phyloP scores from a whole-genome alignment of 2,888 invertebrate genomes.

The Cepaea hortensis region DNA sequence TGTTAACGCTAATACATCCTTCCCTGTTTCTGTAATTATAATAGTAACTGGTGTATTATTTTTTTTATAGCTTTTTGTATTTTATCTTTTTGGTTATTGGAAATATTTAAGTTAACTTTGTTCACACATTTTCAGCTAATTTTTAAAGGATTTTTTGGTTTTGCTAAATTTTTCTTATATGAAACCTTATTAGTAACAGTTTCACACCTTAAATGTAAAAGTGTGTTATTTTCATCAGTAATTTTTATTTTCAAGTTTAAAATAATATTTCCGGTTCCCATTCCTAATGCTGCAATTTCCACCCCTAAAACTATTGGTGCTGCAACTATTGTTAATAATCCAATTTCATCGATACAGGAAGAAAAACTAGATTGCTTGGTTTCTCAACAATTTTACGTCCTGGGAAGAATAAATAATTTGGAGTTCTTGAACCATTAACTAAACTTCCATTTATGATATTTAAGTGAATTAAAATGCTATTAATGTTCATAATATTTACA shows the following conservation, averaged over 20 bases:
- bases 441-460: too few relatives aligned
- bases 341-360: neutral
- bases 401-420: neutral
- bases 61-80: too few relatives aligned
- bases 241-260: neutral
- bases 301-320: too few relatives aligned
- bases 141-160: neutral
- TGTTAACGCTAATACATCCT: too few relatives aligned
- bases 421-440: too few relatives aligned
- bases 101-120: too few relatives aligned
- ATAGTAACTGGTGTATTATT: neutral
- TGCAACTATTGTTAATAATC: too few relatives aligned
- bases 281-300: too few relatives aligned
- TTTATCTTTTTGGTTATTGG: too few relatives aligned
- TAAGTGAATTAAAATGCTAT: too few relatives aligned
- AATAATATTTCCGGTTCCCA: too few relatives aligned
- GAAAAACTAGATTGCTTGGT: neutral
- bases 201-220: neutral
- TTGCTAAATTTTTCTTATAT: neutral
- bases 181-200: neutral
- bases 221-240: neutral
- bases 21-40: neutral
- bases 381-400: neutral
- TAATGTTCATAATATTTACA: constrained; percentile 46
- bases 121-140: too few relatives aligned